These are phyloP conservation scores for Drosophila pruinosa DNA, from an alignment of 1,140 invertebrate species.

Conservation along the genomic window DNA sequence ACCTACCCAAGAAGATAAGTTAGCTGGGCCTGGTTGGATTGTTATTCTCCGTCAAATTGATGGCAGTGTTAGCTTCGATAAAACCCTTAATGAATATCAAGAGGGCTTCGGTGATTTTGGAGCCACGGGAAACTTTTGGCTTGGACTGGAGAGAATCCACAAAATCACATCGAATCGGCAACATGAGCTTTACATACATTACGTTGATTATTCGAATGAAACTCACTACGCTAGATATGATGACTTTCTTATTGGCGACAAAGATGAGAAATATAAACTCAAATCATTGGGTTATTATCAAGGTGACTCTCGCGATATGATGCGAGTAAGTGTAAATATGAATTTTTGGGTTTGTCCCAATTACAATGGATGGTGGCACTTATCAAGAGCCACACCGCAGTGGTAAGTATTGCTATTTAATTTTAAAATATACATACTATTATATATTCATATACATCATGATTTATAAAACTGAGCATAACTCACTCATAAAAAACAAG, in stretches of 20 bases:
- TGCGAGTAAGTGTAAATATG: background rate
- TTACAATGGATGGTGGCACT: background rate
- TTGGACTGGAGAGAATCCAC: slow-evolving; percentile 11
- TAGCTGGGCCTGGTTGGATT: slow-evolving; percentile 1
- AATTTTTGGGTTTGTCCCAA: background rate
- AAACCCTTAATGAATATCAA: background rate
- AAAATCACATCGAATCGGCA: background rate
- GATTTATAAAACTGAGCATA: too few species aligned
- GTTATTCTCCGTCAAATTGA: slow-evolving; percentile 8
- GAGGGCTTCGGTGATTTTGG: background rate
- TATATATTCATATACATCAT: too few species aligned
- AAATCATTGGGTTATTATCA: background rate
- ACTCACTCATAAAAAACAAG: too few species aligned
- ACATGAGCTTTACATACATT: slow-evolving; percentile 12
- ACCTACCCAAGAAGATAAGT: background rate
- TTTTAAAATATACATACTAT: too few species aligned
- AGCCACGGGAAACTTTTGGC: background rate
- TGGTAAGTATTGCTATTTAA: background rate
- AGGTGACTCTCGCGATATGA: background rate
- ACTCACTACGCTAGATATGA: background rate
- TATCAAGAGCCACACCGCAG: too few species aligned
- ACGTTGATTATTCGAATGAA: background rate
- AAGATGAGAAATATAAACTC: background rate
- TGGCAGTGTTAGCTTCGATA: background rate
- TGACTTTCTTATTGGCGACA: background rate